Evolutionary conservation across 2,797 vertebrate genomes (phyloP).

Genomic region (Pagetopsis macropterus): DNA sequence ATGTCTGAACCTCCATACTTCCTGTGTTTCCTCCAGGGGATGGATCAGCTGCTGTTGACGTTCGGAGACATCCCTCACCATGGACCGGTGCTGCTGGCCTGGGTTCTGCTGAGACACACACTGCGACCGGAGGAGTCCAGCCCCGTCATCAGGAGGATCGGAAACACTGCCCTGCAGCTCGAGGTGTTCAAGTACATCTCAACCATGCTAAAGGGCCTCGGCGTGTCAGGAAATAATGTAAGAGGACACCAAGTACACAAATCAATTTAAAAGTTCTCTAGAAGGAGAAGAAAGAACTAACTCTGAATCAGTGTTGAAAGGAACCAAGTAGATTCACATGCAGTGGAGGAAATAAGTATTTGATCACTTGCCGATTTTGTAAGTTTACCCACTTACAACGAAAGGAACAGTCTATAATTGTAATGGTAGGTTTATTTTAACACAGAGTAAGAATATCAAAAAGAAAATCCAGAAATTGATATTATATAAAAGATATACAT

Average conservation of each 20-base stretch:
- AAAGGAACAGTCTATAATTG: too few species aligned
- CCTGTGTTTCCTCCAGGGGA: conserved; percentile 83
- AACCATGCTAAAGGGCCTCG: conserved; percentile 88
- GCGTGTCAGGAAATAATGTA: conserved; percentile 92
- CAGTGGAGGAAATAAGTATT: too few species aligned
- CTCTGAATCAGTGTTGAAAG: too few species aligned
- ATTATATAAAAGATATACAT: too few species aligned
- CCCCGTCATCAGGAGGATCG: conserved; percentile 87
- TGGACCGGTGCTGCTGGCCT: conserved; percentile 91
- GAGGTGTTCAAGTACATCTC: conserved; percentile 94
- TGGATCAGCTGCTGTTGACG: conserved; percentile 92
- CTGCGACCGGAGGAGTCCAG: conserved; percentile 88
- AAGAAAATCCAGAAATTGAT: too few species aligned
- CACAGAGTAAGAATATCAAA: too few species aligned
- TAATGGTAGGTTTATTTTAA: too few species aligned
- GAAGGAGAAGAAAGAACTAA: too few species aligned
- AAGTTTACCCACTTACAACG: too few species aligned
- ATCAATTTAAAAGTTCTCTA: not conserved
- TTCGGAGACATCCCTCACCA: conserved; percentile 94
- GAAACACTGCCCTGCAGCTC: conserved; percentile 91
- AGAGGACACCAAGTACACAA: conserved; percentile 50
- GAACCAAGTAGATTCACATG: too few species aligned
- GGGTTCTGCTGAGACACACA: conserved; percentile 95
- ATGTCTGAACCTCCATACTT: not conserved
- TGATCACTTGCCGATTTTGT: too few species aligned